A percentile compares a stretch with the other conserved stretches of the same genome.
Evolutionary conservation across 2,797 vertebrate genomes (phyloP).

Genomic region (Moxostoma hubbsi): DNA sequence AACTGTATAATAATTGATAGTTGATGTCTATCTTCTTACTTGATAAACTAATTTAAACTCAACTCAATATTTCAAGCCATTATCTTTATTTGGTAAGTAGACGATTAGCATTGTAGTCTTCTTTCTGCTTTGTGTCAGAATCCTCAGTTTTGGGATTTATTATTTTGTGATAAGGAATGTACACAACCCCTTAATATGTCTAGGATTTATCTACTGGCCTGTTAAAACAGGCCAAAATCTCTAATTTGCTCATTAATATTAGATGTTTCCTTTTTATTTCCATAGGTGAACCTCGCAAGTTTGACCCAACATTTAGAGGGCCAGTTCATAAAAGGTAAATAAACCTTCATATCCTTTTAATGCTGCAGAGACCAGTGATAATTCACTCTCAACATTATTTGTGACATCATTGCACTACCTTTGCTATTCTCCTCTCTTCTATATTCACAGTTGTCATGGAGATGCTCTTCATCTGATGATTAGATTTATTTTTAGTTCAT

Average conservation of each 20-base stretch:
- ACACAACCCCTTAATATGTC: no score
- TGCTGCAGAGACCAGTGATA: neutral
- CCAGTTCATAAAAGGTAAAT: conserved; percentile 81
- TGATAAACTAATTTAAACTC: no score
- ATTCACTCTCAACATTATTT: neutral
- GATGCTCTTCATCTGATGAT: neutral
- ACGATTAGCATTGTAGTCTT: no score
- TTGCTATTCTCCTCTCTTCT: neutral
- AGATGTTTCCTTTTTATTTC: neutral
- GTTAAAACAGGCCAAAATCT: no score
- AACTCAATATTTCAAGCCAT: no score
- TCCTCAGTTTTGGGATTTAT: no score
- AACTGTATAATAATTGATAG: neutral
- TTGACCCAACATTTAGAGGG: conserved; percentile 86
- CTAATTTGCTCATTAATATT: neutral
- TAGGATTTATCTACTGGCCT: no score
- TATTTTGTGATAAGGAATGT: no score
- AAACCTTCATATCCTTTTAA: conserved; percentile 23
- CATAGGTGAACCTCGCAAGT: conserved; percentile 82
- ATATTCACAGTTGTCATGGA: conserved; percentile 6
- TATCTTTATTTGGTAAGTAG: no score
- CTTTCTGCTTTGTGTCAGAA: no score
- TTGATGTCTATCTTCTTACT: no score
- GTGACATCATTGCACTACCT: no score
- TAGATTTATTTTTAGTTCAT: neutral